phyloP scores from a whole-genome alignment of 2,888 invertebrate genomes.

The Hyalella azteca region DNA sequence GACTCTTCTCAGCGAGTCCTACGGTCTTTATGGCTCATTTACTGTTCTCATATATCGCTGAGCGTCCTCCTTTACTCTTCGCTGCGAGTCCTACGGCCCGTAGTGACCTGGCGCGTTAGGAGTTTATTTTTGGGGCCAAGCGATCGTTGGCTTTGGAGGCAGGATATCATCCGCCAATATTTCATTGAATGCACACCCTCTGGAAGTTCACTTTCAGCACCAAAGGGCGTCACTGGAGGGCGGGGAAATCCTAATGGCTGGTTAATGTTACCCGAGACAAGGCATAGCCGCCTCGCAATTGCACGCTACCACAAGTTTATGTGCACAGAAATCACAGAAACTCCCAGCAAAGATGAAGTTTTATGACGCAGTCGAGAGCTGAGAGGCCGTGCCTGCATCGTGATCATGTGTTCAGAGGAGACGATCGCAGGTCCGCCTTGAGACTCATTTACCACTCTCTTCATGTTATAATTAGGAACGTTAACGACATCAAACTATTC shows the following conservation, averaged over 20 bases:
- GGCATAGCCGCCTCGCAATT: constrained; percentile 34
- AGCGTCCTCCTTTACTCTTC: no score
- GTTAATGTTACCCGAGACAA: constrained; percentile 36
- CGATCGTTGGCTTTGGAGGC: background rate
- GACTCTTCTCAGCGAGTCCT: no score
- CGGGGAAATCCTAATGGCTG: constrained; percentile 15
- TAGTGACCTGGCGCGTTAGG: no score
- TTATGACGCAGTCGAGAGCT: constrained; percentile 8
- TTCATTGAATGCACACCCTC: constrained; percentile 15
- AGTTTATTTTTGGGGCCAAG: no score
- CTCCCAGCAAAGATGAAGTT: constrained; percentile 28
- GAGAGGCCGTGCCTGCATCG: background rate
- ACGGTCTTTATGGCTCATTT: no score
- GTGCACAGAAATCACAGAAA: constrained; percentile 34
- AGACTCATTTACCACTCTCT: constrained; percentile 10
- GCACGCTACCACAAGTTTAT: constrained; percentile 19
- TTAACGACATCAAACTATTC: background rate
- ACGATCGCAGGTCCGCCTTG: background rate
- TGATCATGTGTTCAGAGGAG: background rate
- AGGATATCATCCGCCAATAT: background rate
- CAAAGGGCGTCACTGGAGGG: constrained; percentile 29
- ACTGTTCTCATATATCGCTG: background rate
- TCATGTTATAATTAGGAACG: background rate
- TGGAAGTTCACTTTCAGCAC: constrained; percentile 35
- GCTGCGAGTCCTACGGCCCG: no score